These are phyloP conservation scores for Clunio marinus DNA, from an alignment of 2,888 invertebrate species.

Conservation along the genomic window DNA sequence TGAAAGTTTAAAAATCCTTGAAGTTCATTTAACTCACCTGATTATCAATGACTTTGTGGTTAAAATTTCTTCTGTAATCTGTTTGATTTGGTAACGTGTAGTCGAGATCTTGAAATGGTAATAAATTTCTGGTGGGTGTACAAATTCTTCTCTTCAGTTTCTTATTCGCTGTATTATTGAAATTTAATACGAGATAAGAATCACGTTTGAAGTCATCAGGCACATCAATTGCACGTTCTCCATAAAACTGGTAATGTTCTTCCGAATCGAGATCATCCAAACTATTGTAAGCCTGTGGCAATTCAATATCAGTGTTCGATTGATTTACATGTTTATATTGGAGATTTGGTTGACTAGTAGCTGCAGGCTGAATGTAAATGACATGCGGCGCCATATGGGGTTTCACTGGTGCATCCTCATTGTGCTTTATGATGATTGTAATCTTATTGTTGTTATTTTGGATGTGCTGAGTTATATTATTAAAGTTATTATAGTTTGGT, in stretches of 20 bases:
- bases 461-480: constrained; percentile 27
- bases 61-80: not conserved
- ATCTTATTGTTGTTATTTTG: constrained; percentile 33
- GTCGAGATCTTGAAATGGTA: not conserved
- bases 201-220: constrained; percentile 41
- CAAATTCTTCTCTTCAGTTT: constrained; percentile 27
- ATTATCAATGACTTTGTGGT: no score
- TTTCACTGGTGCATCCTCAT: constrained; percentile 9
- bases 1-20: no score
- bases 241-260: constrained; percentile 38
- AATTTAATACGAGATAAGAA: constrained; percentile 23
- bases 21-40: not conserved
- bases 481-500: not conserved
- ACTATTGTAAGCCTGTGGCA: constrained; percentile 13
- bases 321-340: not conserved
- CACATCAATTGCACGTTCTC: constrained; percentile 41
- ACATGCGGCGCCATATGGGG: constrained; percentile 16
- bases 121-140: constrained; percentile 14
- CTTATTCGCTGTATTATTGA: constrained; percentile 22
- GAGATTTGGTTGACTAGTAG: constrained; percentile 35
- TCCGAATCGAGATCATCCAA: constrained; percentile 35
- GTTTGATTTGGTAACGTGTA: not conserved
- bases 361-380: constrained; percentile 32
- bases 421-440: constrained; percentile 30
- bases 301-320: not conserved